A percentile compares a stretch with the other conserved stretches of the same genome.
Conservation (phyloP, 2,113 vertebrate species). For the Glaucidium brasilianum region DNA sequence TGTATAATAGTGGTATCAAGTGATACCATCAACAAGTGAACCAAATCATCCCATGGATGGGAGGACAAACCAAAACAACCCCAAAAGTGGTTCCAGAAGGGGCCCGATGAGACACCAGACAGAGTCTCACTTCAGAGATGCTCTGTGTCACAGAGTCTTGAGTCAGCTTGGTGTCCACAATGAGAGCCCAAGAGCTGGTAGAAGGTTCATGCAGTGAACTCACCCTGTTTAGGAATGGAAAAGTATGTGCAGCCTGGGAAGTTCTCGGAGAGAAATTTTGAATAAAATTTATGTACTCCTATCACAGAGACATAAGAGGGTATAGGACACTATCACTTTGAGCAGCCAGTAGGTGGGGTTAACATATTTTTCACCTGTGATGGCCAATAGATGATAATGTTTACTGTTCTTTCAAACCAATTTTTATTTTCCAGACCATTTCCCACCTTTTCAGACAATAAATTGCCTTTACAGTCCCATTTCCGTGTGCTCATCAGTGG, state of each 20-base stretch:
- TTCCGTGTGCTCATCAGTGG: background rate
- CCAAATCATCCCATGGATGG: rapidly evolving
- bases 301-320: background rate
- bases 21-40: background rate
- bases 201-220: background rate
- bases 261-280: background rate
- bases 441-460: background rate
- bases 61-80: background rate
- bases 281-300: background rate
- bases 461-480: background rate
- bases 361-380: background rate
- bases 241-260: background rate
- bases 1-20: background rate
- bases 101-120: background rate
- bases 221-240: background rate
- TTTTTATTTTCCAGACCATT: background rate
- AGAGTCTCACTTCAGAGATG: background rate
- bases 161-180: background rate
- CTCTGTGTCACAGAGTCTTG: background rate
- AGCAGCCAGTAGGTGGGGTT: background rate
- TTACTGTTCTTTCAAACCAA: background rate
- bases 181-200: background rate
- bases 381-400: rapidly evolving
- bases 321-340: background rate
- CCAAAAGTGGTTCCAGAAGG: background rate